These are phyloP conservation scores for Byasa hedistus DNA, from an alignment of 2,888 invertebrate species.

Conservation along the genomic window DNA sequence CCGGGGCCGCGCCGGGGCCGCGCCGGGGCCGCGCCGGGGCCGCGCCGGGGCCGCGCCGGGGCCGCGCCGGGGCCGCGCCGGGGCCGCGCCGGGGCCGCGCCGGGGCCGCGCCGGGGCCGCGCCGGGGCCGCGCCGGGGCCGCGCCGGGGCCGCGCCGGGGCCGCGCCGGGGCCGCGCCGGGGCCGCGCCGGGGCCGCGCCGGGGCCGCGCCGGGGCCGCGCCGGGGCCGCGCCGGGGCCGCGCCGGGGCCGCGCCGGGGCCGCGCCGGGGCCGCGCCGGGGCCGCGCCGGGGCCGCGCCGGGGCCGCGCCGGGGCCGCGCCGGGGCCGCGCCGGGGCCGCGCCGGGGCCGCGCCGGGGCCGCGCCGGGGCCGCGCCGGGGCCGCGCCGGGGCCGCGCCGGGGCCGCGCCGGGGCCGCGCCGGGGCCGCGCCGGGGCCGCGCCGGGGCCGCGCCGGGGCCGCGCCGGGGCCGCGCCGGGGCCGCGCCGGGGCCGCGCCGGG, in stretches of 20 bases:
- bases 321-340: no score
- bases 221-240: slow-evolving; percentile 38
- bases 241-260: slow-evolving; percentile 57
- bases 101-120: slow-evolving; percentile 53
- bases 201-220: not conserved
- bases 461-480: no score
- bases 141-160: slow-evolving; percentile 71
- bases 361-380: slow-evolving; percentile 53
- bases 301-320: slow-evolving; percentile 75
- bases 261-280: slow-evolving; percentile 50
- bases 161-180: slow-evolving; percentile 76
- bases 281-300: slow-evolving; percentile 74
- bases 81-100: slow-evolving; percentile 21
- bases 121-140: slow-evolving; percentile 51
- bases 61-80: no score
- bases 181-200: slow-evolving; percentile 39
- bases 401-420: slow-evolving; percentile 68
- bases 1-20: slow-evolving; percentile 65
- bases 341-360: slow-evolving; percentile 12
- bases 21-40: slow-evolving; percentile 72
- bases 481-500: slow-evolving; percentile 35
- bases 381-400: slow-evolving; percentile 49
- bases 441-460: slow-evolving; percentile 64
- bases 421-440: slow-evolving; percentile 67
- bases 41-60: slow-evolving; percentile 67